A percentile compares a stretch with the other conserved stretches of the same genome.
Conservation (phyloP, 2,797 vertebrate species). For the Vultur gryphus region DNA sequence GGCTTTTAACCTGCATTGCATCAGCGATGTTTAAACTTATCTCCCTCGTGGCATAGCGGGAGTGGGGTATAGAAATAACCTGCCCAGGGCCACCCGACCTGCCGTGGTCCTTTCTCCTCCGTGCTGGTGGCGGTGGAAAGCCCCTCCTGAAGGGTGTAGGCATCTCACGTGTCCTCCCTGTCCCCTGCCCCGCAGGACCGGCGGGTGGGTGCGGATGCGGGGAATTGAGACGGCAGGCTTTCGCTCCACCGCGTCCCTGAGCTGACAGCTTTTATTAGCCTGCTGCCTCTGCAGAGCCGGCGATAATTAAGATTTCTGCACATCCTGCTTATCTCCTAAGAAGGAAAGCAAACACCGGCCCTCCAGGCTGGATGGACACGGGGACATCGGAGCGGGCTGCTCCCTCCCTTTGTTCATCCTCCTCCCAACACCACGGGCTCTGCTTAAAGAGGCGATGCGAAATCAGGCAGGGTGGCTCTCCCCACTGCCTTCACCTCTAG, state of each 20-base stretch:
- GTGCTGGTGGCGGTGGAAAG: background rate
- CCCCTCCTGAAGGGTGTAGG: background rate
- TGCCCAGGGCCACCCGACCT: background rate
- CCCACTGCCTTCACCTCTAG: background rate
- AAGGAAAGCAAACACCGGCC: background rate
- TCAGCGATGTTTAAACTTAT: background rate
- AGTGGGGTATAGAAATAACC: background rate
- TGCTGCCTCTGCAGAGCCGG: background rate
- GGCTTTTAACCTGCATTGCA: background rate
- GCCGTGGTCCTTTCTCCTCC: background rate
- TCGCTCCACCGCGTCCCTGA: background rate
- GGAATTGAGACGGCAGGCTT: background rate
- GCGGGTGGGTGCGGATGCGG: background rate
- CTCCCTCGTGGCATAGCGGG: rapidly evolving
- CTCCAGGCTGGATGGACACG: background rate
- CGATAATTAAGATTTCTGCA: background rate
- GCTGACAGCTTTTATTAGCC: background rate
- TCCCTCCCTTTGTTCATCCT: background rate
- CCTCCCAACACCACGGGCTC: background rate
- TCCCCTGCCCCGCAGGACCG: background rate
- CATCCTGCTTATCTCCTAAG: background rate
- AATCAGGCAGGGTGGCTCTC: background rate
- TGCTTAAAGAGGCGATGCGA: background rate
- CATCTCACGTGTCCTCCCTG: background rate
- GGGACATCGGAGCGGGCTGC: rapidly evolving